A percentile compares a stretch with the other conserved stretches of the same genome.
Evolutionary conservation across 2,888 invertebrate genomes (phyloP).

Genomic region (Parnassius glacialis): DNA sequence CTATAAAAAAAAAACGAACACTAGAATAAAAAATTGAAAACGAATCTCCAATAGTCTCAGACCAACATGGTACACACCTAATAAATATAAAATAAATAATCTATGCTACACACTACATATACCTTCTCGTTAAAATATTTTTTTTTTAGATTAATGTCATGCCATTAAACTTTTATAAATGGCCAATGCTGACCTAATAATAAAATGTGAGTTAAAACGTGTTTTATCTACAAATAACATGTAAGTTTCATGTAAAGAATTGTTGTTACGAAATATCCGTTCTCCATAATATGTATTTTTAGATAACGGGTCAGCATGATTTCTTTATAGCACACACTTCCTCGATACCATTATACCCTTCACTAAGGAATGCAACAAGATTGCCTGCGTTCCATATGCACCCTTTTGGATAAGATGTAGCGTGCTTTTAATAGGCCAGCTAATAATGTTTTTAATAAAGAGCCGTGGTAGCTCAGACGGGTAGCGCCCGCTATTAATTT

Average conservation of each 20-base stretch:
- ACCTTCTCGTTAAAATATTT: background rate
- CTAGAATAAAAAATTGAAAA: too few species aligned
- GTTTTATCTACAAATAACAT: constrained; percentile 4
- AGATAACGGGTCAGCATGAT: constrained; percentile 20
- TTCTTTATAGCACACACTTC: constrained; percentile 24
- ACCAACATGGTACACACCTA: too few species aligned
- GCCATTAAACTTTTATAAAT: constrained; percentile 1
- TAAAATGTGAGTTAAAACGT: background rate
- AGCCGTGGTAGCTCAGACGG: too few species aligned
- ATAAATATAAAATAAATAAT: too few species aligned
- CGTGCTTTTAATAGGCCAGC: constrained; percentile 2
- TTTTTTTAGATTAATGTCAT: background rate
- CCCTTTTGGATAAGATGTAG: background rate
- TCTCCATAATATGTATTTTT: constrained; percentile 19
- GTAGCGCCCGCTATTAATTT: too few species aligned
- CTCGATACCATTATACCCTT: constrained; percentile 26
- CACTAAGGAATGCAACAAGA: constrained; percentile 26
- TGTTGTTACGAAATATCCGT: constrained; percentile 26
- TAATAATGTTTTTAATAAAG: background rate
- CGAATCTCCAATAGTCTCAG: too few species aligned
- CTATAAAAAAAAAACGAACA: too few species aligned
- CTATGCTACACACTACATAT: too few species aligned
- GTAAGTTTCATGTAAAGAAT: constrained; percentile 4
- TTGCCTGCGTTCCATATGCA: constrained; percentile 20
- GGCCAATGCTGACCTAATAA: background rate